A percentile compares a stretch with the other conserved stretches of the same genome.
Evolutionary conservation across 2,888 invertebrate genomes (phyloP).

Genomic region (Cheilosia impressa): DNA sequence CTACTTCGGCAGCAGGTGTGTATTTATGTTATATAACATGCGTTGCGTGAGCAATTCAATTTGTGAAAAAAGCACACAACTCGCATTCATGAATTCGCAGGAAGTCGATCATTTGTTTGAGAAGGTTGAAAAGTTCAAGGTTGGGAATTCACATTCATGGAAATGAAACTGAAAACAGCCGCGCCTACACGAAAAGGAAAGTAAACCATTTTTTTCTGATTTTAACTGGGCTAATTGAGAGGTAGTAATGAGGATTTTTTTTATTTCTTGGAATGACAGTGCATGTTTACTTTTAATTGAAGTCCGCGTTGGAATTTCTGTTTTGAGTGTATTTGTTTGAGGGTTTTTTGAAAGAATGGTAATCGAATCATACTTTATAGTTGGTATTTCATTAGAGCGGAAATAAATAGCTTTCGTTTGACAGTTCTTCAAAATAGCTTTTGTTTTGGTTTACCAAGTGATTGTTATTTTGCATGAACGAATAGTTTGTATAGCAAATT

Average conservation of each 20-base stretch:
- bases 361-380: too few species aligned
- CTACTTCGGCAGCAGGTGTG: constrained; percentile 57
- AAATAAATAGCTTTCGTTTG: too few species aligned
- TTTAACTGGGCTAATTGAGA: constrained; percentile 7
- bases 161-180: constrained; percentile 13
- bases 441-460: too few species aligned
- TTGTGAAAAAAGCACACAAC: not conserved
- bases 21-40: constrained; percentile 43
- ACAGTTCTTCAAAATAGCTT: too few species aligned
- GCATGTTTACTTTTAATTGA: not conserved
- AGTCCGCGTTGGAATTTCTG: not conserved
- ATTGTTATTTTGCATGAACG: too few species aligned
- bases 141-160: constrained; percentile 46
- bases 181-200: constrained; percentile 10
- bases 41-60: constrained; percentile 53
- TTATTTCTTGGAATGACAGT: not conserved
- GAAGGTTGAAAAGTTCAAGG: constrained; percentile 66
- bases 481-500: too few species aligned
- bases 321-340: too few species aligned
- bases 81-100: constrained; percentile 26
- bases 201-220: not conserved
- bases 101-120: constrained; percentile 49
- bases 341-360: too few species aligned
- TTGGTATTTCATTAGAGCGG: too few species aligned
- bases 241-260: not conserved